phyloP scores from a whole-genome alignment of 2,888 invertebrate genomes.

The Rhynchonema sp. region DNA sequence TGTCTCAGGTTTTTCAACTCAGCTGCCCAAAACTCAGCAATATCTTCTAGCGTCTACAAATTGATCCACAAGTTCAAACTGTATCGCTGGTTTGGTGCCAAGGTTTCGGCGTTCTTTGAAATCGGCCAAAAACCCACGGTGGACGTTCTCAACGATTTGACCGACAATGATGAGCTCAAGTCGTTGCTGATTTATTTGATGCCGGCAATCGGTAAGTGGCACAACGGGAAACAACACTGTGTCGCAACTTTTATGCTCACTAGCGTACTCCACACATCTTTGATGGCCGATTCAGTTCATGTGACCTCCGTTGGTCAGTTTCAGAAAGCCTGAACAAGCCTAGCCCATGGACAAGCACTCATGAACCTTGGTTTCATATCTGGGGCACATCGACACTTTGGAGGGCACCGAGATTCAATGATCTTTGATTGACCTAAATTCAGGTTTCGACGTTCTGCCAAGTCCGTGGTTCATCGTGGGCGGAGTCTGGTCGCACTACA shows the following conservation, averaged over 20 bases:
- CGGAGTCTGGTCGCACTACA: not conserved
- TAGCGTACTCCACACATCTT: too few species aligned
- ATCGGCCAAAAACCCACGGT: not conserved
- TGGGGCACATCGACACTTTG: too few species aligned
- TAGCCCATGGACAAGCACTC: too few species aligned
- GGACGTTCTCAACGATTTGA: not conserved
- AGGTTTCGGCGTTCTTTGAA: not conserved
- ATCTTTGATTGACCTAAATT: not conserved
- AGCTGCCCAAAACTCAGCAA: too few species aligned
- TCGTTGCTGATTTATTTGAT: not conserved
- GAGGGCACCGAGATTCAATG: too few species aligned
- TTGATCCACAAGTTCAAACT: not conserved
- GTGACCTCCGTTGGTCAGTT: too few species aligned
- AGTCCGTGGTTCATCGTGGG: not conserved
- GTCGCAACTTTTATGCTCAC: too few species aligned
- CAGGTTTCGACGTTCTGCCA: not conserved
- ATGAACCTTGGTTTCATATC: too few species aligned
- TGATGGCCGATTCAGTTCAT: too few species aligned
- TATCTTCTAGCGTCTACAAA: not conserved
- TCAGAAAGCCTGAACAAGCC: too few species aligned
- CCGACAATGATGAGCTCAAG: not conserved
- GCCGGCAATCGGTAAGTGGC: not conserved
- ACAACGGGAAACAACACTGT: too few species aligned
- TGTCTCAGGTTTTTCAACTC: not conserved
- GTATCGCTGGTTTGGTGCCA: not conserved